Percentiles rank a stretch among this genome's conserved stretches.
Evolutionary conservation across 2,888 invertebrate genomes (phyloP).

Genomic region (Agrochola macilenta): DNA sequence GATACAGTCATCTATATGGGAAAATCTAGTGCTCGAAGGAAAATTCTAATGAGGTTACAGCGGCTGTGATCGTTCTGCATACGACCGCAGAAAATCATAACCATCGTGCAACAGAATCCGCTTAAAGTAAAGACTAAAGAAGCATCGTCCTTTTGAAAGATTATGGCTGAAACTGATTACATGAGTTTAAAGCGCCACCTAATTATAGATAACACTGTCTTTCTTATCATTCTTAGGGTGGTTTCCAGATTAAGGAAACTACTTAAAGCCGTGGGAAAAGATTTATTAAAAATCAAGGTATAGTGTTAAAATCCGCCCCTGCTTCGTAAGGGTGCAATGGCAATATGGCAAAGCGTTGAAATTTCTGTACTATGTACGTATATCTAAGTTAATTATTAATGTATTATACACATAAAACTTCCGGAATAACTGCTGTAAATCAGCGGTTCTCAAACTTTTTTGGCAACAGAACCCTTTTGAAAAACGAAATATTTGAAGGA

Average conservation of each 20-base stretch:
- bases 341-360: not conserved
- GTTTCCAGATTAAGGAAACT: not conserved
- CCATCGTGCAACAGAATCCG: not conserved
- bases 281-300: not conserved
- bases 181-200: not conserved
- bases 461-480: no score
- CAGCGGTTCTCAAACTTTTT: no score
- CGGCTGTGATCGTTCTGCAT: fast-evolving
- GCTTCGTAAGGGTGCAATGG: not conserved
- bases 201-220: not conserved
- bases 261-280: not conserved
- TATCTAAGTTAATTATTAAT: not conserved
- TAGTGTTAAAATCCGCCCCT: not conserved
- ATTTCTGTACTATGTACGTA: no score
- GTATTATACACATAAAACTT: no score
- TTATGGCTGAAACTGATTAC: not conserved
- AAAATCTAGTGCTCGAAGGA: not conserved
- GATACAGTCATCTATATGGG: not conserved
- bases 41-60: no score
- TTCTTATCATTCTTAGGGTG: not conserved
- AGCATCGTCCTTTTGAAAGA: not conserved
- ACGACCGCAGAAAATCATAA: not conserved
- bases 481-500: no score
- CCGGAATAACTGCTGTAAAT: no score
- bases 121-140: not conserved